Evolutionary conservation across 1,140 invertebrate genomes (phyloP).

Genomic region (Antheraea pernyi): DNA sequence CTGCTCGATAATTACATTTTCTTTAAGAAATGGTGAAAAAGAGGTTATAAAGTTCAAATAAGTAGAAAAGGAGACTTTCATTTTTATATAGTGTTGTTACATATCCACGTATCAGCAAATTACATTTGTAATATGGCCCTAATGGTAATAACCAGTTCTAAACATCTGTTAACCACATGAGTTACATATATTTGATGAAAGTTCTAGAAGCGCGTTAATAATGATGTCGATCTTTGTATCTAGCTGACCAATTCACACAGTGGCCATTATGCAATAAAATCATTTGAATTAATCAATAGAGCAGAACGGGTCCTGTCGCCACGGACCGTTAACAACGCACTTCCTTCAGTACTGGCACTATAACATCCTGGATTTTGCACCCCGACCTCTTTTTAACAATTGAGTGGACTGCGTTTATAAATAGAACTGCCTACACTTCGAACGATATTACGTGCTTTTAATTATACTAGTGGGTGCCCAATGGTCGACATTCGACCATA

Average conservation of each 20-base stretch:
- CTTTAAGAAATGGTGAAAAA: too few species aligned
- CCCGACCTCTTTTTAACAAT: slow-evolving; percentile 25
- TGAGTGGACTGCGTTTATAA: slow-evolving; percentile 14
- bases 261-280: slow-evolving; percentile 74
- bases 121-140: too few species aligned
- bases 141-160: too few species aligned
- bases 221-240: slow-evolving; percentile 18
- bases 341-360: slow-evolving; percentile 48
- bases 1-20: too few species aligned
- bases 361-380: slow-evolving; percentile 30
- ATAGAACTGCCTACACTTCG: slow-evolving; percentile 16
- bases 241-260: slow-evolving; percentile 37
- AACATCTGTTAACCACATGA: neutral
- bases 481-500: too few species aligned
- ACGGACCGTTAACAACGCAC: slow-evolving; percentile 54
- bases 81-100: too few species aligned
- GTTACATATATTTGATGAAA: neutral
- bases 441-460: neutral
- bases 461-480: too few species aligned
- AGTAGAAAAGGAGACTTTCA: too few species aligned
- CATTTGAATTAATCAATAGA: slow-evolving; percentile 75
- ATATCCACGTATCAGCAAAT: too few species aligned
- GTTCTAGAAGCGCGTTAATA: neutral
- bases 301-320: slow-evolving; percentile 57
- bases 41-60: too few species aligned